Percentiles rank a stretch among this genome's conserved stretches.
These are phyloP conservation scores for Rhadina sibilatrix DNA, from an alignment of 2,113 vertebrate species.

Conservation along the genomic window DNA sequence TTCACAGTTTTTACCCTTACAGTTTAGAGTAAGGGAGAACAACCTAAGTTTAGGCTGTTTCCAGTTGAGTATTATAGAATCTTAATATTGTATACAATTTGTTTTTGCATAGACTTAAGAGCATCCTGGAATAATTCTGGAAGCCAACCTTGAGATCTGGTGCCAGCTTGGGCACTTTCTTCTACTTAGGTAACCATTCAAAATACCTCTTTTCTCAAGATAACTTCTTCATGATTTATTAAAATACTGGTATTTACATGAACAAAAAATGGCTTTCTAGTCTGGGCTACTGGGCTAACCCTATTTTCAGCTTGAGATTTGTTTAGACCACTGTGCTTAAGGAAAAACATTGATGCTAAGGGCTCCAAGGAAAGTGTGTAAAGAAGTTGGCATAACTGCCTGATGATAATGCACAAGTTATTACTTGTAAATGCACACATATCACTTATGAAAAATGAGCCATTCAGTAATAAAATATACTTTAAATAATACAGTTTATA, in stretches of 20 bases:
- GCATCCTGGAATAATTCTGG: background rate
- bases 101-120: background rate
- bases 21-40: background rate
- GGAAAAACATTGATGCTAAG: background rate
- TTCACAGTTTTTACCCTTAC: background rate
- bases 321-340: background rate
- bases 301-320: background rate
- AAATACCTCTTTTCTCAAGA: background rate
- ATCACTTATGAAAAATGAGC: background rate
- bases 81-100: background rate
- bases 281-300: background rate
- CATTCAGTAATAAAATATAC: background rate
- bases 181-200: background rate
- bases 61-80: background rate
- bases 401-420: background rate
- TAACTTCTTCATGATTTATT: background rate
- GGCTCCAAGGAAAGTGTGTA: background rate
- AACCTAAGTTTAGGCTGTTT: background rate
- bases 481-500: background rate
- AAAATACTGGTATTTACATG: background rate
- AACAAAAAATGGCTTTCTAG: background rate
- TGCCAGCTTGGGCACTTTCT: background rate
- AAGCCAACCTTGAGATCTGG: background rate
- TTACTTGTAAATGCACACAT: no score
- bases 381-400: background rate